phyloP scores from a whole-genome alignment of 1,140 invertebrate species.

The Formica exsecta region DNA sequence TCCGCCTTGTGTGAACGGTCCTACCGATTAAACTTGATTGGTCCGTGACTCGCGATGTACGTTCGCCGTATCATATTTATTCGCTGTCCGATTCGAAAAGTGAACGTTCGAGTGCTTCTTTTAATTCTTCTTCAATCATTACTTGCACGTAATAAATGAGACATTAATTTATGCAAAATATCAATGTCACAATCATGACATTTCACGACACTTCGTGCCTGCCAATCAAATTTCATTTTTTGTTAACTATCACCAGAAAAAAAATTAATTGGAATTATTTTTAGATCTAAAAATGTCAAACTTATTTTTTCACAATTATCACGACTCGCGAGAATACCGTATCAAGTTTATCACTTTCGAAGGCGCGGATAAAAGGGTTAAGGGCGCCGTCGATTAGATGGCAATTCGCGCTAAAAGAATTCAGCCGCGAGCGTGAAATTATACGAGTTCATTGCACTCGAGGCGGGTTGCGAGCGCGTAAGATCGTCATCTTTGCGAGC shows the following conservation, averaged over 20 bases:
- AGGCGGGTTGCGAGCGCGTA: constrained; percentile 45
- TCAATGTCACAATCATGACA: background rate
- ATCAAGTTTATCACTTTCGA: background rate
- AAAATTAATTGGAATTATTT: background rate
- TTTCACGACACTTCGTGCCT: background rate
- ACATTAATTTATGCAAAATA: background rate
- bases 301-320: background rate
- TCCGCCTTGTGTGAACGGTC: constrained; percentile 63
- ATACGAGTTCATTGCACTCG: constrained; percentile 76
- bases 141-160: background rate
- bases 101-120: background rate
- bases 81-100: background rate
- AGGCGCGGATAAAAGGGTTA: constrained; percentile 23
- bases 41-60: constrained; percentile 35
- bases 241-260: background rate
- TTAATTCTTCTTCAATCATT: background rate
- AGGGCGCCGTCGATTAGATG: constrained; percentile 6
- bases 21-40: constrained; percentile 68
- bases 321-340: no score
- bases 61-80: background rate
- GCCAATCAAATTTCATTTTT: background rate
- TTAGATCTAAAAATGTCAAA: background rate
- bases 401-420: constrained; percentile 28
- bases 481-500: constrained; percentile 56
- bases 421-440: constrained; percentile 62